phyloP scores from a whole-genome alignment of 2,113 vertebrate species.

The Hydropotes inermis region DNA sequence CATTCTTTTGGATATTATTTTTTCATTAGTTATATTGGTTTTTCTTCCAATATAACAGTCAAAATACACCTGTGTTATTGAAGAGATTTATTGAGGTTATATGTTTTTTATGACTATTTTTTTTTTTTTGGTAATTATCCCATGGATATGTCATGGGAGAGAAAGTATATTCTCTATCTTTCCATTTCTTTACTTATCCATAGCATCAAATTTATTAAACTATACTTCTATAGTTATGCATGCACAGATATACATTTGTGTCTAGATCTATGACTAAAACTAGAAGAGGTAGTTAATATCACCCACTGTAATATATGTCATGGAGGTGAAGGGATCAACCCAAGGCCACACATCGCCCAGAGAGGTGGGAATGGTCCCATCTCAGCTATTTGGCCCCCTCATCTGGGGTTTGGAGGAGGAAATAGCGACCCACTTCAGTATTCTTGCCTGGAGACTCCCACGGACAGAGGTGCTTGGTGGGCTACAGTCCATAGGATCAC shows the following conservation, averaged over 20 bases:
- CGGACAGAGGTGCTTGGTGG: neutral
- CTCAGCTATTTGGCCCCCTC: neutral
- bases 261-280: neutral
- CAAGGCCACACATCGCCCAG: fast-evolving
- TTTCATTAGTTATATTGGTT: neutral
- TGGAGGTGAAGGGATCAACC: neutral
- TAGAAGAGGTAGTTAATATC: too few species aligned
- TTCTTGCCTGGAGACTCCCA: neutral
- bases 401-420: neutral
- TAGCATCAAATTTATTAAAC: neutral
- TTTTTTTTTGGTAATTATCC: neutral
- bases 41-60: neutral
- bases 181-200: neutral
- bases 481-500: neutral
- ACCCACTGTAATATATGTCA: fast-evolving
- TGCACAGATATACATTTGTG: neutral
- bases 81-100: neutral
- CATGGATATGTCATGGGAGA: neutral
- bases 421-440: neutral
- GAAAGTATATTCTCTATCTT: neutral
- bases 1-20: neutral
- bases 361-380: fast-evolving
- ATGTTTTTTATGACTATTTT: neutral
- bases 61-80: neutral
- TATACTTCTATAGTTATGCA: neutral